Evolutionary conservation across 2,113 vertebrate genomes (phyloP).

Genomic region (Sterna hirundo): DNA sequence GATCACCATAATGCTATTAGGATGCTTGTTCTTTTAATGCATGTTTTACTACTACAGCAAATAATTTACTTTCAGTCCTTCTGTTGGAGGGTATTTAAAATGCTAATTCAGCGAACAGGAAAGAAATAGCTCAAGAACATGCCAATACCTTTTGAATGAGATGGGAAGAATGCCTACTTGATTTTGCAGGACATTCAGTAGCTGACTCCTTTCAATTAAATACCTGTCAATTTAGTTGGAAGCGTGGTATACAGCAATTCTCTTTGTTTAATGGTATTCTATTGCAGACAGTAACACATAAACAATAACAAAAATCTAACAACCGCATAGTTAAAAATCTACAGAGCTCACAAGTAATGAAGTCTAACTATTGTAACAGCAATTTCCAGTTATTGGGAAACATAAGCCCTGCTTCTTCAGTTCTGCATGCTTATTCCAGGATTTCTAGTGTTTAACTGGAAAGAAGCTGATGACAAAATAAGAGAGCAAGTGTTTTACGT

Average conservation of each 20-base stretch:
- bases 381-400: background rate
- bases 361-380: fast-evolving
- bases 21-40: background rate
- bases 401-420: background rate
- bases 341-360: background rate
- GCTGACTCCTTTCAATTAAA: background rate
- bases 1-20: background rate
- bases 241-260: background rate
- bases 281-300: background rate
- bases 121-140: background rate
- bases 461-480: background rate
- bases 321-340: background rate
- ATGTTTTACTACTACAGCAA: background rate
- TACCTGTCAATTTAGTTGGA: background rate
- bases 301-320: background rate
- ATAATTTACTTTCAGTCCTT: background rate
- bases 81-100: background rate
- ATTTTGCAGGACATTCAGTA: background rate
- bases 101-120: background rate
- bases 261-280: background rate
- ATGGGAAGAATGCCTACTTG: background rate
- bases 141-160: background rate
- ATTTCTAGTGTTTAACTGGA: background rate
- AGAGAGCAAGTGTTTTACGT: background rate
- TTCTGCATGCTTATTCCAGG: background rate